phyloP scores from a whole-genome alignment of 1,140 invertebrate species.

The Ceratina calcarata region DNA sequence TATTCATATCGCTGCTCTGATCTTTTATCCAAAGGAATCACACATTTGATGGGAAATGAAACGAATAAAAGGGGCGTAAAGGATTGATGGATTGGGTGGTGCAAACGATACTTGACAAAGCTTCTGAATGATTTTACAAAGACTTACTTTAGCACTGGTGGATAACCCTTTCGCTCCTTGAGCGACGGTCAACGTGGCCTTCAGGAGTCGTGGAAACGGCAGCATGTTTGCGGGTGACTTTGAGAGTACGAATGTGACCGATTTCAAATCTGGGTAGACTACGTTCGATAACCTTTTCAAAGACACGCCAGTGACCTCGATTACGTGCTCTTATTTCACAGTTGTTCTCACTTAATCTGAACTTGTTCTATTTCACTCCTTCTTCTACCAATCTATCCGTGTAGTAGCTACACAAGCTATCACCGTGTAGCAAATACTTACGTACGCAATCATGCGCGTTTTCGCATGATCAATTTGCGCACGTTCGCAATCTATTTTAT shows the following conservation, averaged over 20 bases:
- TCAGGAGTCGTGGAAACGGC: conserved; percentile 67
- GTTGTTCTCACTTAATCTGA: neutral
- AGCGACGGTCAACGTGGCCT: conserved; percentile 63
- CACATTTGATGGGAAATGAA: neutral
- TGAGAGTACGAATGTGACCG: too few relatives aligned
- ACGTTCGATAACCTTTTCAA: conserved; percentile 44
- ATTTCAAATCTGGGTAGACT: conserved; percentile 21
- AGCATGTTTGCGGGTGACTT: conserved; percentile 66
- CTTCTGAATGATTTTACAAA: neutral
- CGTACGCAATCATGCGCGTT: conserved; percentile 27
- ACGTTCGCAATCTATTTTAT: neutral
- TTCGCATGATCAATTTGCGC: neutral
- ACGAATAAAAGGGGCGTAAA: too few relatives aligned
- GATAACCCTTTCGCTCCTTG: conserved; percentile 74
- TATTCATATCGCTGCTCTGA: neutral
- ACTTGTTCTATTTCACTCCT: conserved; percentile 4
- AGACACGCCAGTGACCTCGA: conserved; percentile 53
- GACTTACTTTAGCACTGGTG: conserved; percentile 71
- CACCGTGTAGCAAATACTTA: neutral
- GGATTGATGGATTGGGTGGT: too few relatives aligned
- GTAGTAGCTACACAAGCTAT: neutral
- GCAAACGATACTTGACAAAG: neutral
- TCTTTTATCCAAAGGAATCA: neutral
- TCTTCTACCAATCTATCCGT: neutral
- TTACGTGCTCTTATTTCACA: neutral